Evolutionary conservation across 2,797 vertebrate genomes (phyloP), one percentile per base, ranked within the genome.

Genomic region (Lagorchestes hirsutus): DNA sequence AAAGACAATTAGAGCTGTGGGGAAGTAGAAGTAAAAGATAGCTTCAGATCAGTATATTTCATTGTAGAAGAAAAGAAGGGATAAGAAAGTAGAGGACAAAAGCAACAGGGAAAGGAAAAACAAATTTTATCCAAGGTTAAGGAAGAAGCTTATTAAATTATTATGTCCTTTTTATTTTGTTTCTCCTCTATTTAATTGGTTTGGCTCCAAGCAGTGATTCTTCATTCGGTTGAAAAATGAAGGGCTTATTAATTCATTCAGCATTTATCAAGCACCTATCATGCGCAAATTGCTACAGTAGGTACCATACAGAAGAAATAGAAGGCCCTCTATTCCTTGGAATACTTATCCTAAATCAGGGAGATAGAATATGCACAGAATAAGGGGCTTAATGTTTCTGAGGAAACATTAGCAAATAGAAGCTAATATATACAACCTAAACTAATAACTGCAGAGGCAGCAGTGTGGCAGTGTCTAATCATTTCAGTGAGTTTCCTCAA

Each of bases 21-120:
- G 54, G 55, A 62, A 40, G n/a, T 54, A 62, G 74, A 96, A 95
- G 58, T 55, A 28, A 90, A 95, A 95, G 92, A 91, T 95, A 96
- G 93, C 90, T 96, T 96, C 54, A 95, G 58, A 40, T 91, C 10
- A 82, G 11, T 95, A 94, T 96, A 92, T 96, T 93, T 95, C 11
- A 91, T 16, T 90, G 92, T 31, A 16, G 16, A 50, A 94, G 82
- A 40, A 5, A 93, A 95, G 54, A 52, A 27, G 59, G 31, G 28
- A 57, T n/a, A 74, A 40, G 22, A 67, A 46, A 40, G 8, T 82
- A 9, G n/a, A 46, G 22, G n/a, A 74, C 67, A 82, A n/a, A 90
- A 82, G 18, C 9, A 95, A 67, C 50, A 62, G 91, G 56, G 95
- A 95, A 96, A 91, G 34, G 56, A 82, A 96, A 94, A 92, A 58